phyloP scores from a whole-genome alignment of 2,797 vertebrate genomes.

The Tadarida brasiliensis region DNA sequence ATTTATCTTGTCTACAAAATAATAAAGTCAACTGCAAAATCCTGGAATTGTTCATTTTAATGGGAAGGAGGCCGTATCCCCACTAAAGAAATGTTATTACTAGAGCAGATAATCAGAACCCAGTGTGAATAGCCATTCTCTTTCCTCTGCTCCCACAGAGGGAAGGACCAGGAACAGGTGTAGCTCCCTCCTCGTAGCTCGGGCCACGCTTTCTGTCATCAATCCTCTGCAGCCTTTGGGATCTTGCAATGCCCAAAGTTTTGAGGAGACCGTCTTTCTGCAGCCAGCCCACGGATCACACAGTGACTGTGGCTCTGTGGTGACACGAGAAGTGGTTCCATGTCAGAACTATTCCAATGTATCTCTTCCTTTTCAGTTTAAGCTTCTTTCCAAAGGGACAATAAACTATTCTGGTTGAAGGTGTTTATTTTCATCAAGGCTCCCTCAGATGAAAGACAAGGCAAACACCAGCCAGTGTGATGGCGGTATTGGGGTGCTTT shows the following conservation, averaged over 20 bases:
- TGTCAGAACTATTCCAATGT: slow-evolving; percentile 65
- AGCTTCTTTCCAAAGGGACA: slow-evolving; percentile 44
- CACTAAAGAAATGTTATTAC: not conserved
- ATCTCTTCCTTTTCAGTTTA: slow-evolving; percentile 48
- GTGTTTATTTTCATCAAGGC: slow-evolving; percentile 40
- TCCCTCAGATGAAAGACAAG: slow-evolving; percentile 32
- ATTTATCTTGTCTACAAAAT: not conserved
- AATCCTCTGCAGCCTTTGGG: not conserved
- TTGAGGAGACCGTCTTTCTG: slow-evolving; percentile 4
- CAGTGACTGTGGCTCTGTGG: not conserved
- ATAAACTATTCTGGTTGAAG: slow-evolving; percentile 54
- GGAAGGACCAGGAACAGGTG: not conserved
- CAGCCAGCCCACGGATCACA: slow-evolving; percentile 14
- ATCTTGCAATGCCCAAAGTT: not conserved
- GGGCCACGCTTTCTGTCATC: not conserved
- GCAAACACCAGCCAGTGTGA: not conserved
- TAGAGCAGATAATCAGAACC: not conserved
- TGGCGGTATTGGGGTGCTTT: not conserved
- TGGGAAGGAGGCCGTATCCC: not conserved
- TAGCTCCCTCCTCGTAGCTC: not conserved
- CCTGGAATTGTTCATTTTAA: not conserved
- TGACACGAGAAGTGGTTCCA: slow-evolving; percentile 40
- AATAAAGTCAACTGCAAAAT: not conserved
- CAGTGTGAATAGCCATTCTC: not conserved
- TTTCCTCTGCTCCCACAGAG: not conserved